phyloP scores from a whole-genome alignment of 2,113 vertebrate genomes.

The Eulemur macaco region DNA sequence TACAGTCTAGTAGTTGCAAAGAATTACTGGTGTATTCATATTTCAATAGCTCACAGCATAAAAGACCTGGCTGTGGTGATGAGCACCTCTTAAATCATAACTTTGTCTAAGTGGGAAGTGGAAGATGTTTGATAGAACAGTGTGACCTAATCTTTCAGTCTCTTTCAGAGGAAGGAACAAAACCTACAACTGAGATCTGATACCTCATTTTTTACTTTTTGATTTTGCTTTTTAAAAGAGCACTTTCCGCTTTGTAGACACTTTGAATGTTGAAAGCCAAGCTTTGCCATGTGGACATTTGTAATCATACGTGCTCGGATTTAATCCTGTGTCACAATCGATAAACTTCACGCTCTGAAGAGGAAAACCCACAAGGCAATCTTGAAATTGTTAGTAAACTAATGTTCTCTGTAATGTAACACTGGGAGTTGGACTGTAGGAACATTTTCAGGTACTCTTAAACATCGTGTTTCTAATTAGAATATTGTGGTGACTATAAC shows the following conservation, averaged over 20 bases:
- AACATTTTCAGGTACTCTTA: neutral
- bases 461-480: neutral
- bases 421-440: neutral
- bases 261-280: constrained; percentile 47
- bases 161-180: constrained; percentile 58
- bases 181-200: constrained; percentile 46
- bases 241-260: neutral
- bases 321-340: neutral
- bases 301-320: neutral
- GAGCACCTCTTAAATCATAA: constrained; percentile 50
- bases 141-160: constrained; percentile 40
- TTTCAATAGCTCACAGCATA: constrained; percentile 63
- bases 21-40: constrained; percentile 61
- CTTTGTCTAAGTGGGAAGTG: constrained; percentile 46
- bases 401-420: neutral
- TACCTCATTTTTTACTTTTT: neutral
- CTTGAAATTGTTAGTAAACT: neutral
- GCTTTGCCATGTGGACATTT: neutral
- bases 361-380: neutral
- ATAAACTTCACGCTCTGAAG: constrained; percentile 37
- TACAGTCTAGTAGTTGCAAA: constrained; percentile 46
- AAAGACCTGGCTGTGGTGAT: constrained; percentile 22
- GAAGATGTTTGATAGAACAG: constrained; percentile 32
- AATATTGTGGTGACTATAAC: neutral
- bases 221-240: neutral